These are phyloP conservation scores for Psittacus erithacus DNA, from an alignment of 2,113 vertebrate species.

Conservation along the genomic window DNA sequence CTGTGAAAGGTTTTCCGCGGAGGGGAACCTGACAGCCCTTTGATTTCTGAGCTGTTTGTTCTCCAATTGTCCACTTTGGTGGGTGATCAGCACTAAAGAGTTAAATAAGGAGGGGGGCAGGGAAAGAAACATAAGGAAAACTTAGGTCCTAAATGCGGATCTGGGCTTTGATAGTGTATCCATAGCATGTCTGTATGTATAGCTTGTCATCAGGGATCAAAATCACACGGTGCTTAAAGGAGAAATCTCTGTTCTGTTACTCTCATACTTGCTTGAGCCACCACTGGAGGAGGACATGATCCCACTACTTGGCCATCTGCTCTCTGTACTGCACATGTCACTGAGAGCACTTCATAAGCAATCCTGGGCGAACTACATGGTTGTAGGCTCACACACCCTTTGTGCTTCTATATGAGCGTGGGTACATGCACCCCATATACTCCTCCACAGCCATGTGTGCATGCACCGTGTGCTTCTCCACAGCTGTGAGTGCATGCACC, in stretches of 20 bases:
- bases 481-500: background rate
- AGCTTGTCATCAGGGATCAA: constrained; percentile 48
- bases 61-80: background rate
- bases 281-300: constrained; percentile 46
- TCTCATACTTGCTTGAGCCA: constrained; percentile 13
- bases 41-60: constrained; percentile 64
- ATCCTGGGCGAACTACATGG: accelerated
- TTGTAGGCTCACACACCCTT: background rate
- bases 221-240: constrained; percentile 30
- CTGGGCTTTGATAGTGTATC: background rate
- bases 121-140: background rate
- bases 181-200: background rate
- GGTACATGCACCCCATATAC: accelerated
- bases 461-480: accelerated
- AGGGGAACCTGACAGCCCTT: constrained; percentile 41
- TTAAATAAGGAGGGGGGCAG: background rate
- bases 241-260: background rate
- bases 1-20: constrained; percentile 11
- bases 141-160: background rate
- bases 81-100: background rate
- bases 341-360: accelerated
- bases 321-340: background rate
- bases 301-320: constrained; percentile 44
- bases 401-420: accelerated
- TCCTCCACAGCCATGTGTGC: background rate